phyloP scores from a whole-genome alignment of 2,888 invertebrate genomes.

The Azorinus chamasolen region DNA sequence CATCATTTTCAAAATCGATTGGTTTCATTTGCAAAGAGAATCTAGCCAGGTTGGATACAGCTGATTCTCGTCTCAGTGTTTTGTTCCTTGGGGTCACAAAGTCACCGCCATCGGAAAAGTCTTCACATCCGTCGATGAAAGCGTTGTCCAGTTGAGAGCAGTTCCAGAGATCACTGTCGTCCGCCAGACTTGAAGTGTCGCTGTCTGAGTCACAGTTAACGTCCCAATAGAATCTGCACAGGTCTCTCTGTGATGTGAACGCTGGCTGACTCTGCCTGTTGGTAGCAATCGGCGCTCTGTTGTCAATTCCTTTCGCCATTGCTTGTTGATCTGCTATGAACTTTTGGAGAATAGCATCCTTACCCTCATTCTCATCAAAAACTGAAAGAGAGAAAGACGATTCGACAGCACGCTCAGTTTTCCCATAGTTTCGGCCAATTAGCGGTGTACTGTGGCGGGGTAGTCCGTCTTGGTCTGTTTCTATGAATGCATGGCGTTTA shows the following conservation, averaged over 20 bases:
- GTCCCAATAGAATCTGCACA: slow-evolving; percentile 47
- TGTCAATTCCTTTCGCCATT: background rate
- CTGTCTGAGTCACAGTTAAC: slow-evolving; percentile 43
- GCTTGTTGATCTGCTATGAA: slow-evolving; percentile 46
- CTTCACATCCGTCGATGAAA: slow-evolving; percentile 24
- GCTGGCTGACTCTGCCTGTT: slow-evolving; percentile 18
- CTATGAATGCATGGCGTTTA: slow-evolving; percentile 1
- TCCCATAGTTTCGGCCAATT: slow-evolving; percentile 1
- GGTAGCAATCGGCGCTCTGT: background rate
- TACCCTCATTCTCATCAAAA: slow-evolving; percentile 38
- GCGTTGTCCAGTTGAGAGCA: slow-evolving; percentile 27
- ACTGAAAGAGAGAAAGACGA: slow-evolving; percentile 21
- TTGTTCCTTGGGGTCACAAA: slow-evolving; percentile 4
- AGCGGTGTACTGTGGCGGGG: slow-evolving; percentile 56
- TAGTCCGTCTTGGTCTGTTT: slow-evolving; percentile 1
- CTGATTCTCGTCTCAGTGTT: slow-evolving; percentile 24
- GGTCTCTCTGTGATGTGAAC: slow-evolving; percentile 33
- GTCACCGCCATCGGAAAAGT: background rate
- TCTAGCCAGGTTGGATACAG: slow-evolving; percentile 23
- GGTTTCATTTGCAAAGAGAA: slow-evolving; percentile 11
- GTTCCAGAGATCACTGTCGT: slow-evolving; percentile 28
- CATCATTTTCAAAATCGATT: slow-evolving; percentile 8
- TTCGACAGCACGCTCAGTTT: slow-evolving; percentile 10
- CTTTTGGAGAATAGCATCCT: slow-evolving; percentile 39
- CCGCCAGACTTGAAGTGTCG: slow-evolving; percentile 24